Evolutionary conservation across 1,140 invertebrate species (phyloP), one percentile per base, ranked within the genome.

Genomic region (Macrosteles quadrilineatus): DNA sequence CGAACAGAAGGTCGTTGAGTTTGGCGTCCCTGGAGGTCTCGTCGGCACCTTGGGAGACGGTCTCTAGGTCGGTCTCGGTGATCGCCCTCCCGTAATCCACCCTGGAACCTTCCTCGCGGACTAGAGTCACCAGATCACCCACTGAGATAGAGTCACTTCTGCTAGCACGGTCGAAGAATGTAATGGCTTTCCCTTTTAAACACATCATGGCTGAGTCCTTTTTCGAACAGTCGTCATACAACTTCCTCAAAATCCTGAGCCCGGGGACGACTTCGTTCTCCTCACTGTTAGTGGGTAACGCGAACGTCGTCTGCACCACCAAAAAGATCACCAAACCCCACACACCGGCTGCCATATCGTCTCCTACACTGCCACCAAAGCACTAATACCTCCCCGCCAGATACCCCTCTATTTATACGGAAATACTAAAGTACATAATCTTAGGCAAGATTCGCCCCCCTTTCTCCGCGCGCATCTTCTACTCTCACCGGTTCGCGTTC

Each of bases 141-240:
- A 77, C 23, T 2, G 66, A 25, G 29, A 77, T 74, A 12, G 31
- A 43, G 14, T 77, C 74, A 21, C 53, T 69, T 2, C 70, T 57
- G 9, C 65, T 64, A 4, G 71, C 71, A 68, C 90, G 85, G 73
- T 91, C 90, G 75, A 94, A 80, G 1, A 90, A 87, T 1, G 88
- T 86, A 1, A 91, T 81, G 19, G 93, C 80, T 77, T 92, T 93
- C 23, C 91, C 77, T 78, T 94, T 93, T 2, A 94, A 80, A 73
- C 91, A 94, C 32, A 88, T 85, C 21, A 91, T 75, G 47, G 90
- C 88, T 11, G 59, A 53, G 25, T 84, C 81, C 27, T 62, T 59
- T 2, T 83, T 86, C 27, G 71, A 45, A 55, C 91, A 92, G 71
- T 92, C 90, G 77, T 89, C 90, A 79, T 91, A 92, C 70, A 89